Base-by-base conservation (phyloP, 2,113 vertebrate species). In the Entelurus aequoreus region DNA sequence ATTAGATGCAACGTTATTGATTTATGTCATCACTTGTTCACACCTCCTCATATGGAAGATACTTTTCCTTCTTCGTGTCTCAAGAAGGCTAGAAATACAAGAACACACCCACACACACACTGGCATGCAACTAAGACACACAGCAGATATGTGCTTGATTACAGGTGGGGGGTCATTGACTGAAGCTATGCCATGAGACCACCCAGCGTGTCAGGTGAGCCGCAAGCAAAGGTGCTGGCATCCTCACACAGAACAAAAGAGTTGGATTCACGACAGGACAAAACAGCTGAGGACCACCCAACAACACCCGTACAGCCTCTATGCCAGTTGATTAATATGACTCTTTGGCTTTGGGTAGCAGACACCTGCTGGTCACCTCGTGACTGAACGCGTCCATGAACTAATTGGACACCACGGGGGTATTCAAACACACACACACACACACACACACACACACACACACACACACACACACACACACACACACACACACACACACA, bases 301-400 rank as follows among this genome's bases (percentile, higher is more conserved):
- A 10, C 51, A 4, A 5, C 28, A 5, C 36, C 13, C 6, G 8
- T 61, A 61, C 13, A 19, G 75, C 69, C 68, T 63, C 61, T 69
- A 38, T 77, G 72, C 78, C 68, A 69, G 65, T 51, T 80, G 83
- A 82, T 84, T 77, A 82, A 75, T 73, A 47, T 75, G 76, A 59
- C 74, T 77, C 63, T 67, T 69, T 81, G 75, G 80, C 75, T 65
- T 28, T 35, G 35, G 74, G 80, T 68, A 82, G n/a, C 46, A 64
- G 72, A 69, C 72, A 84, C 80, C 81, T 82, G 83, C 84, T 85
- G 77, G 84, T 81, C 85, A 84, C 68, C 66, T 75, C 66, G 80
- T 78, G 85, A 84, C 54, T 84, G 81, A 83, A 84, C n/a, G 75
- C 75, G 67, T 72, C 79, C 75, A 71, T 78, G 78, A 83, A 79